phyloP scores from a whole-genome alignment of 2,797 vertebrate genomes.

The Furcifer pardalis region DNA sequence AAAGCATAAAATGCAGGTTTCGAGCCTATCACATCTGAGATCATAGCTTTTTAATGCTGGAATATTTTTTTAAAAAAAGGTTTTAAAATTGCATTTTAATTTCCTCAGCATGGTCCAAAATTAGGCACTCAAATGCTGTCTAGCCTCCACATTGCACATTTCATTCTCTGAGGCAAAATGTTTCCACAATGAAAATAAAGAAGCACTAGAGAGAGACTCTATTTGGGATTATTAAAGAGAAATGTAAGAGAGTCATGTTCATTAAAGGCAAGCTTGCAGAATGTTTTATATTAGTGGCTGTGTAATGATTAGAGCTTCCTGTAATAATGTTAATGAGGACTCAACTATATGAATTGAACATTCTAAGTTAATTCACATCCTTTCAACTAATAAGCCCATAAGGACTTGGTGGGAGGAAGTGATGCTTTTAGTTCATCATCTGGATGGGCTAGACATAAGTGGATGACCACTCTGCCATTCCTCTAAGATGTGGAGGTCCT shows the following conservation, averaged over 20 bases:
- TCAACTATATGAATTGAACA: constrained; percentile 77
- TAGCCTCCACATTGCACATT: constrained; percentile 16
- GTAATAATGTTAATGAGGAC: constrained; percentile 75
- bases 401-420: constrained; percentile 33
- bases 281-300: constrained; percentile 71
- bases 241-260: constrained; percentile 73
- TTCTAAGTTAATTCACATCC: constrained; percentile 78
- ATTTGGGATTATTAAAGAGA: constrained; percentile 68
- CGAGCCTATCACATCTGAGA: neutral
- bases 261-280: constrained; percentile 73
- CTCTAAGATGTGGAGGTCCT: neutral
- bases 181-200: constrained; percentile 23
- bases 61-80: too few species aligned
- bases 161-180: constrained; percentile 33
- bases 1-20: neutral
- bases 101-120: neutral
- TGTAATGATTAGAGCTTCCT: constrained; percentile 76
- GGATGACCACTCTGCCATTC: constrained; percentile 18
- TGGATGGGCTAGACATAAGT: constrained; percentile 59
- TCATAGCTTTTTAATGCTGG: neutral
- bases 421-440: constrained; percentile 57
- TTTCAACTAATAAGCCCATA: constrained; percentile 75
- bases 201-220: constrained; percentile 37
- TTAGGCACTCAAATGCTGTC: accelerated
- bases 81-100: neutral